Conservation (phyloP, 2,797 vertebrate genomes). For the Podarcis lilfordi region DNA sequence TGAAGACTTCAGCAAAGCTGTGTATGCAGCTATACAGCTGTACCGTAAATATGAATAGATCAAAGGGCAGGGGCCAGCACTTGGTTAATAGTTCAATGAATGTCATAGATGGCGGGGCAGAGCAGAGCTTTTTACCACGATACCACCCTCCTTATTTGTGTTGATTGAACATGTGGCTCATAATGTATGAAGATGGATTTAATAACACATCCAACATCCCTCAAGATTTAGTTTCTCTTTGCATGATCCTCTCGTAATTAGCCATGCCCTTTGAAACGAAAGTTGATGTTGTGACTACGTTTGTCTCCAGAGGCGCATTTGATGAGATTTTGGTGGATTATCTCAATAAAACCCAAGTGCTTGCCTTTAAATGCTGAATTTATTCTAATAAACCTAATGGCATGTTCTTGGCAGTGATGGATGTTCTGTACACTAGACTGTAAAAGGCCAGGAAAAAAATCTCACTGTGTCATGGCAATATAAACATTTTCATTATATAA, state of each 20-base stretch:
- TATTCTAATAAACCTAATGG: constrained; percentile 16
- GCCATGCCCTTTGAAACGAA: not conserved
- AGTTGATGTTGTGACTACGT: not conserved
- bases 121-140: not conserved
- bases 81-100: not conserved
- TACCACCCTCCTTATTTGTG: not conserved
- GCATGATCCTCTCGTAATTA: not conserved
- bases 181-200: not conserved
- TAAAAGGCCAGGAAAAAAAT: constrained; percentile 3
- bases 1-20: not conserved
- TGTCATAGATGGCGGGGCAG: not conserved
- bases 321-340: not conserved
- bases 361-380: not conserved
- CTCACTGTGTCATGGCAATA: constrained; percentile 12
- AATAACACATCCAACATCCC: not conserved
- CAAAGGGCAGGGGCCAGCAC: not conserved
- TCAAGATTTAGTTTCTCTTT: not conserved
- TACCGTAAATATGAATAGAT: not conserved
- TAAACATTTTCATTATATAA: constrained; percentile 12
- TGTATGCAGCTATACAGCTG: not conserved
- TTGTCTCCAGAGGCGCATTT: not conserved
- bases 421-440: not conserved
- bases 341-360: not conserved
- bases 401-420: constrained; percentile 2
- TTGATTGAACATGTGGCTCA: not conserved